Conservation (phyloP, 2,797 vertebrate genomes). For the Falco berigora region DNA sequence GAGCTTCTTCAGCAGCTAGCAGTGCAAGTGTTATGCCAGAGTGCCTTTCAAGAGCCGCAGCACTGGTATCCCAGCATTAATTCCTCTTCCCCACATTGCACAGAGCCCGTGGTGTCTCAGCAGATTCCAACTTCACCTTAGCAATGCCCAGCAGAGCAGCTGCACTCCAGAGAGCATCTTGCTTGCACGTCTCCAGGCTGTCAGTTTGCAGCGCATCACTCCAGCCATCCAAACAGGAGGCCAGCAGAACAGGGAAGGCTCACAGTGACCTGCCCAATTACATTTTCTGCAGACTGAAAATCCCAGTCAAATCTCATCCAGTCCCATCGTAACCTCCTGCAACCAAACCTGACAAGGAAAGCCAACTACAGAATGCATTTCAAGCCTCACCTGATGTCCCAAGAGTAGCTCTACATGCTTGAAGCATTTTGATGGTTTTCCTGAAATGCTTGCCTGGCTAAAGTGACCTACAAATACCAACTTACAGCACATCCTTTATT, state of each 20-base stretch:
- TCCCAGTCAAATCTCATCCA: slow-evolving; percentile 18
- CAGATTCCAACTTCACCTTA: slow-evolving; percentile 2
- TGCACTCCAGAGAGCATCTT: slow-evolving; percentile 69
- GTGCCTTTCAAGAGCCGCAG: not conserved
- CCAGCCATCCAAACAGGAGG: slow-evolving; percentile 42
- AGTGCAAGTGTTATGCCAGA: not conserved
- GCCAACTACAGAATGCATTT: not conserved
- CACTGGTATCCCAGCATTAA: not conserved
- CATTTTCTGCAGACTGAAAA: slow-evolving; percentile 4
- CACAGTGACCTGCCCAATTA: not conserved
- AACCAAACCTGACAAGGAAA: slow-evolving; percentile 32
- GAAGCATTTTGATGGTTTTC: not conserved
- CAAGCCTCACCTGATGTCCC: not conserved
- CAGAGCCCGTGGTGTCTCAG: not conserved
- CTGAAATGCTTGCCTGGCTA: not conserved
- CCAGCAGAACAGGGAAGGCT: not conserved
- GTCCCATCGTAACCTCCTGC: not conserved
- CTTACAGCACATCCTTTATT: not conserved
- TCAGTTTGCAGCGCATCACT: slow-evolving; percentile 67
- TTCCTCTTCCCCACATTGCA: not conserved
- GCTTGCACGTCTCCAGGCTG: slow-evolving; percentile 58
- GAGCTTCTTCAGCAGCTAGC: not conserved
- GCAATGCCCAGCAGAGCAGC: slow-evolving; percentile 66
- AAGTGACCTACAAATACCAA: not conserved
- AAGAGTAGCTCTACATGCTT: not conserved